Base-by-base conservation (phyloP, 2,888 invertebrate genomes). In the Rhogogaster chlorosoma region DNA sequence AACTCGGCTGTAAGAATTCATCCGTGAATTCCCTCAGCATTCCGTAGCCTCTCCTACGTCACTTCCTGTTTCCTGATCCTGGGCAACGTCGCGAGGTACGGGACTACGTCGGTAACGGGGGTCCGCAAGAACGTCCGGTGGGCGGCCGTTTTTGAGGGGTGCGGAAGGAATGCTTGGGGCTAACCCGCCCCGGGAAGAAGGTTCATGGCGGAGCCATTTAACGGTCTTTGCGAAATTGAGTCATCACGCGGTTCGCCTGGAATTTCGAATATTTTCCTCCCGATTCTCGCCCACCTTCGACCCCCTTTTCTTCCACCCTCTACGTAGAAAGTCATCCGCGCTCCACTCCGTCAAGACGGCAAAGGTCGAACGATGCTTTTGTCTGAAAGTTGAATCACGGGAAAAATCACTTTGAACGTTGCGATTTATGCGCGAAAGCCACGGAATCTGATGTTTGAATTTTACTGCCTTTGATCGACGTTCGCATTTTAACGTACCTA, bases 191-290 rank as follows among this genome's bases (percentile, higher is more conserved):
- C 26, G 88, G 61, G 83, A 70, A 83, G 64, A 83, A 88, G 90
- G 90, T 92, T 92, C 92, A 91, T 91, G 91, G 90, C 90, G 90
- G 85, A 90, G 92, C 93, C 92, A 92, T 92, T 93, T 93, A 93
- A 93, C 92, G 93, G 91, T 92, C 93, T 91, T 92, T 89, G 91
- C 91, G 91, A 92, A 93, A 93, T 93, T 93, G 93, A 93, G 93
- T 93, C 93, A 93, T 93, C 92, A 91, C 93, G 93, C 90, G 93
- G 93, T 93, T 92, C 91, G 90, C 92, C 91, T 90, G 93, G 93
- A 93, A 93, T 93, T 92, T 91, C 92, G 92, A 91, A 93, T 93
- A 93, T 93, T 93, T 93, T 93, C 95, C 95, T 95, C 94, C 94
- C 95, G 94, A 95, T 94, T 94, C 94, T 94, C 94, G 94, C 94